Evolutionary conservation across 2,888 invertebrate genomes (phyloP).

Genomic region (Zhuqinia jingwanae): DNA sequence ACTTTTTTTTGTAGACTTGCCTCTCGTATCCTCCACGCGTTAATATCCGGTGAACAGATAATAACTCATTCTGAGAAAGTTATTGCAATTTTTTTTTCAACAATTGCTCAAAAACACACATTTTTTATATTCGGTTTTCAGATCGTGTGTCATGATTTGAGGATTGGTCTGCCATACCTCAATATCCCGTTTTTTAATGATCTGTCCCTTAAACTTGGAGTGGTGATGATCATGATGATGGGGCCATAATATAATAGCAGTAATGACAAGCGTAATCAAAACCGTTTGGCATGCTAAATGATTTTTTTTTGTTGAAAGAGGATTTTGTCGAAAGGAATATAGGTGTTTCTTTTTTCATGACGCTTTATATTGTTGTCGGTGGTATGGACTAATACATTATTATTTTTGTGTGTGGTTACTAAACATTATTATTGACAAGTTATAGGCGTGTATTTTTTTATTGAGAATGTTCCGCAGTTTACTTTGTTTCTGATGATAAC

Average conservation of each 20-base stretch:
- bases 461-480: not conserved
- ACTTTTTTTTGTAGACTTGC: not conserved
- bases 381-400: not conserved
- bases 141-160: slow-evolving; percentile 58
- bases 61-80: not conserved
- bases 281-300: not conserved
- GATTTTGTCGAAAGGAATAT: too few species aligned
- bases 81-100: not conserved
- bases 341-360: too few species aligned
- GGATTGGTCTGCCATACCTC: slow-evolving; percentile 57
- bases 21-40: too few species aligned
- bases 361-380: not conserved
- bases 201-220: slow-evolving; percentile 39
- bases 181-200: slow-evolving; percentile 9
- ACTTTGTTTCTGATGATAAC: not conserved
- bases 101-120: not conserved
- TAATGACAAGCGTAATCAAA: slow-evolving; percentile 22
- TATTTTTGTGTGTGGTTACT: not conserved
- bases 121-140: slow-evolving; percentile 15
- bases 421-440: slow-evolving; percentile 1
- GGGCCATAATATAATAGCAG: not conserved
- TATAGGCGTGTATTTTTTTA: not conserved
- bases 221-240: not conserved
- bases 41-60: slow-evolving; percentile 2
- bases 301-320: not conserved